Evolutionary conservation across 1,140 invertebrate genomes (phyloP), one percentile per base, ranked within the genome.

Genomic region (Phymorhynchus buccinoides): DNA sequence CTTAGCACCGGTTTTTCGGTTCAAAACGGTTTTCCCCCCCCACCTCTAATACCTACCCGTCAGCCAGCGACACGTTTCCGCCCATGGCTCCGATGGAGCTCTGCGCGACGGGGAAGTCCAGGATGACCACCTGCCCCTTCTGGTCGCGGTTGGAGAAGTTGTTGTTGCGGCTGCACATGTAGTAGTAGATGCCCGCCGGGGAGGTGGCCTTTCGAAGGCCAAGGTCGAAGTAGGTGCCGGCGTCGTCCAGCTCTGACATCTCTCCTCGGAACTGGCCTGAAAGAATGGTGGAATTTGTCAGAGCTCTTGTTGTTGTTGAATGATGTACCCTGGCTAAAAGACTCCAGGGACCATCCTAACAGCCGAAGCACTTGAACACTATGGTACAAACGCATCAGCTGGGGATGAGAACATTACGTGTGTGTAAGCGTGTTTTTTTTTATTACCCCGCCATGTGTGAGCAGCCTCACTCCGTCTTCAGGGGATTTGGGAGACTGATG

Each of bases 121-220:
- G 56, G 14, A 90, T 90, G 35, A 88, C 85, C 14, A 93, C 80
- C 39, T 89, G 85, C 12, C 90, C 92, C 78, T 93, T 93, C 88
- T 94, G 93, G 84, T 92, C 91, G n/a, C 93, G 80, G 81, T 94
- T 94, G 3, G 91, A 91, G 88, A 93, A 93, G 88, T 93, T 91
- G 84, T 94, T 94, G 86, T 94, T 94, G 27, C 93, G 88, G 0
- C 93, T 93, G 81, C 90, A 90, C 88, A 94, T 92, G 83, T 91
- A 93, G 83, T 93, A 90, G 87, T 91, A 93, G 16, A 89, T 91
- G 30, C 92, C 93, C 37, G 82, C 73, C 22, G 84, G 39, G 37
- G 87, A 86, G 4, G 89, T 91, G 0, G 92, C 82, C 84, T 91
- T 88, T 41, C 87, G 52, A 14, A 91, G 88, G 3, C 88, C 91